These are phyloP conservation scores for Eupeodes latifasciatus DNA, from an alignment of 2,888 invertebrate genomes.

Conservation along the genomic window DNA sequence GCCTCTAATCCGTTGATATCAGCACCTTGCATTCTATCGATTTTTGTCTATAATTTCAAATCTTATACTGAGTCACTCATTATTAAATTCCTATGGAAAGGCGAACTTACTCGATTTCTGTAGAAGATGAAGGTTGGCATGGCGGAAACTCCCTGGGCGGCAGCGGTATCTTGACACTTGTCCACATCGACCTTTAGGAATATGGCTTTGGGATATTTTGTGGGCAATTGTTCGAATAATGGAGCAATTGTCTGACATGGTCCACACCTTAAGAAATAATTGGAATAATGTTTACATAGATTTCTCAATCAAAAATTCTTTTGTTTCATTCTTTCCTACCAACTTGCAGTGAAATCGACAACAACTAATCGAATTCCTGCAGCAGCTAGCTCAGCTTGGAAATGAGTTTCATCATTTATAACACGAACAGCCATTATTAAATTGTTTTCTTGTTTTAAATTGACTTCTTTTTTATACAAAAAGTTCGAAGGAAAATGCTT, in stretches of 20 bases:
- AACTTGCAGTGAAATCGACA: conserved; percentile 97
- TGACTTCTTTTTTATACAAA: neutral
- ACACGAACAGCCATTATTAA: conserved; percentile 81
- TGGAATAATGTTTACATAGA: conserved; percentile 3
- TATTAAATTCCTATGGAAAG: no score
- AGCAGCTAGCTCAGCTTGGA: conserved; percentile 92
- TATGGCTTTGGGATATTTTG: conserved; percentile 93
- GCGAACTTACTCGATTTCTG: conserved; percentile 88
- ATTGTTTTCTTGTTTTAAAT: neutral
- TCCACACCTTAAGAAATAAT: conserved; percentile 90
- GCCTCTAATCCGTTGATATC: conserved; percentile 92
- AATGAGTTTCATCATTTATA: conserved; percentile 87
- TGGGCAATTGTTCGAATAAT: conserved; percentile 93
- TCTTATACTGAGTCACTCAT: neutral
- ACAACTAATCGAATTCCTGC: conserved; percentile 95
- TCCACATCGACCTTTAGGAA: conserved; percentile 97
- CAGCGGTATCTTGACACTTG: conserved; percentile 94
- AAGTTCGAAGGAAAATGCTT: conserved; percentile 40
- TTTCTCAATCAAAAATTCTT: conserved; percentile 4
- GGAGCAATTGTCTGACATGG: conserved; percentile 98
- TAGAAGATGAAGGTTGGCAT: conserved; percentile 99
- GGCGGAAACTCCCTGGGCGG: conserved; percentile 94
- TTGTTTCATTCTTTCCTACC: conserved; percentile 85
- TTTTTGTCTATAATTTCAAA: conserved; percentile 86
- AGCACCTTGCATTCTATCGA: conserved; percentile 95